Evolutionary conservation across 1,140 invertebrate genomes (phyloP), one percentile per base, ranked within the genome.

Genomic region (Nautilus pompilius): DNA sequence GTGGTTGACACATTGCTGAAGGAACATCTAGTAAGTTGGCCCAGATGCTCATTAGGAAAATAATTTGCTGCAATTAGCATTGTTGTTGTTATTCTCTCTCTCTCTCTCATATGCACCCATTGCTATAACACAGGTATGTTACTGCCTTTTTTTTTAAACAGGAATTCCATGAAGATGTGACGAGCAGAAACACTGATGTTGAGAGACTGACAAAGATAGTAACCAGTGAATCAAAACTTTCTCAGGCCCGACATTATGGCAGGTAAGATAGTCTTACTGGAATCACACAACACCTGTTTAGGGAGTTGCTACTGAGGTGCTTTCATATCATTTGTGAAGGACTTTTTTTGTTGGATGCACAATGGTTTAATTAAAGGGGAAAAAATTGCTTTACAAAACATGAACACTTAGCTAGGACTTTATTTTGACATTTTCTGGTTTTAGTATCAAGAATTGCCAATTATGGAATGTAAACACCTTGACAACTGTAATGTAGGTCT

Each of bases 131-230:
- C n/a, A 41, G n/a, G 8, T 41, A 10, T 10, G 8, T 41, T 41
- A 41, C n/a, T 41, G 8, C n/a, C n/a, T 41, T 41, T 41, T 41
- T 41, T 41, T 41, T 41, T 41, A 41, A 8, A 13, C 60, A 80
- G 79, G 80, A 82, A 66, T 80, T 82, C 62, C 80, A 82, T 65
- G 79, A 82, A 24, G 78, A 80, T 33, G 66, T 82, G 13, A 71
- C 71, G 5, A 74, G 71, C 60, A 82, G 78, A 65, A 78, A 77
- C 62, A 69, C 70, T 55, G 79, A 81, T 68, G 78, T 79, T 34
- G 79, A 81, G 54, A 59, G 78, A 29, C 63, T 80, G n/a, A 74
- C 77, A 3, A 80, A 80, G 60, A 71, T 78, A 30, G 66, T 75
- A 49, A 66, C 67, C 10, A 36, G 58, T 24, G 76, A 76, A 57